Evolutionary conservation across 2,797 vertebrate genomes (phyloP), one percentile per base, ranked within the genome.

Genomic region (Clamator glandarius): DNA sequence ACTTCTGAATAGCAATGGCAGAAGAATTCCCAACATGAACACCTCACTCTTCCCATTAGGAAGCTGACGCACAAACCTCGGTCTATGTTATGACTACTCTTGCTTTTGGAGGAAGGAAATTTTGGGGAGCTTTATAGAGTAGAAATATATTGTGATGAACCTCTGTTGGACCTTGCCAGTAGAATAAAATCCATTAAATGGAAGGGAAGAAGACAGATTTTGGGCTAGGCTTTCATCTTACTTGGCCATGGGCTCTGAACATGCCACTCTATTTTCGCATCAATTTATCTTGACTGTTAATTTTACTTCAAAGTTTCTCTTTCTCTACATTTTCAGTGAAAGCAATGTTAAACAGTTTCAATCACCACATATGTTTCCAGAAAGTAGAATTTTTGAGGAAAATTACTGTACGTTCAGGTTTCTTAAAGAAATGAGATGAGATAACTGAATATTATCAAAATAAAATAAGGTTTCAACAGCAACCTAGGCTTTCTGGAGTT

Each of bases 1-100:
- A 73, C 63, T 81, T 94, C 86, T 70, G 93, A 96, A 96, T 61
- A 89, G 48, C 78, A 79, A 86, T 68, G 89, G 90, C 95, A 76
- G 90, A 94, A 91, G 66, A 41, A 17, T 41, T 85, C 26, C 48
- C 31, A 31, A 10, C 14, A 8, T 0, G 0, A 67, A 63, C 58
- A 62, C 15, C 25, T 77, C 44, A 69, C 48, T 33, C 23, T 75
- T n/a, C 18, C 48, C 3, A 5, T 28, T 55, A 39, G 33, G 50
- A 88, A 82, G 54, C 13, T 28, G 51, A 90, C 50, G 21, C 41
- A 51, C n/a, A 77, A 51, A 72, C 25, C 33, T 58, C 44, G 50
- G 4, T 26, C 35, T 18, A 4, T 48, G 7, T 36, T 55, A 58
- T n/a, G 42, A 33, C 41, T 55, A 42, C 25, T 39, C 14, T 74